These are phyloP conservation scores for Pachypsylla venusta DNA, from an alignment of 1,140 invertebrate genomes.

Conservation along the genomic window DNA sequence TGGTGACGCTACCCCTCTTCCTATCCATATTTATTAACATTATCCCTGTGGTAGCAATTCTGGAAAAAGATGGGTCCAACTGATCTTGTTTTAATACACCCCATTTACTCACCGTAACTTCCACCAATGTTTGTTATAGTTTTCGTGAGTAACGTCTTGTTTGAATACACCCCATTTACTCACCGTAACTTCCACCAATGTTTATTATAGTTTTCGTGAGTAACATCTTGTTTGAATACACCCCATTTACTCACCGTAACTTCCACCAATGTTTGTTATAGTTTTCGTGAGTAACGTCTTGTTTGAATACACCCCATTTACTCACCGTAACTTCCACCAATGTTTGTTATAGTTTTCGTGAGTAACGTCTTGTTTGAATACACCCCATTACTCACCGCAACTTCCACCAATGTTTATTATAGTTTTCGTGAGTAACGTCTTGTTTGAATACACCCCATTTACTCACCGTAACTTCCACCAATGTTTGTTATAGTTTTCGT, in stretches of 20 bases:
- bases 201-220: slow-evolving; percentile 55
- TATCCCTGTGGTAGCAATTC: too few species aligned
- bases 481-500: too few species aligned
- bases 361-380: slow-evolving; percentile 58
- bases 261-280: slow-evolving; percentile 63
- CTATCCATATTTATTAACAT: too few species aligned
- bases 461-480: too few species aligned
- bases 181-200: slow-evolving; percentile 42
- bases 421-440: slow-evolving; percentile 45
- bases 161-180: slow-evolving; percentile 68
- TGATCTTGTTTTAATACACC: too few species aligned
- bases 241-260: slow-evolving; percentile 43
- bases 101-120: slow-evolving; percentile 24
- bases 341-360: slow-evolving; percentile 57
- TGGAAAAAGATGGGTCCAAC: too few species aligned
- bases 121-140: slow-evolving; percentile 65
- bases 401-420: slow-evolving; percentile 59
- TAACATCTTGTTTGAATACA: slow-evolving; percentile 59
- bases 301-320: slow-evolving; percentile 76
- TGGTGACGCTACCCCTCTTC: too few species aligned
- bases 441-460: slow-evolving; percentile 77
- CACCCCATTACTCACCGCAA: slow-evolving; percentile 43
- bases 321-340: slow-evolving; percentile 40
- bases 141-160: slow-evolving; percentile 45
- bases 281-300: slow-evolving; percentile 45